Evolutionary conservation across 2,113 vertebrate genomes (phyloP).

Genomic region (human): GRCh38 chr5:82019001-82019500

Average conservation of each 20-base stretch:
- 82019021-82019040: not conserved
- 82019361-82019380: slow-evolving; percentile 70
- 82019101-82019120: slow-evolving; percentile 51
- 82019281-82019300: slow-evolving; percentile 74
- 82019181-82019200: slow-evolving; percentile 66
- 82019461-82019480: slow-evolving; percentile 67
- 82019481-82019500: slow-evolving; percentile 52
- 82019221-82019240: slow-evolving; percentile 66
- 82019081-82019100: slow-evolving; percentile 33
- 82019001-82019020: not conserved
- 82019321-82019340: slow-evolving; percentile 61
- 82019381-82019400: slow-evolving; percentile 42
- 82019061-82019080: slow-evolving; percentile 28
- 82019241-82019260: slow-evolving; percentile 67
- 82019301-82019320: slow-evolving; percentile 63
- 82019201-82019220: slow-evolving; percentile 65
- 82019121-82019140: slow-evolving; percentile 52
- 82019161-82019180: slow-evolving; percentile 7
- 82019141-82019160: slow-evolving; percentile 49
- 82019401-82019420: slow-evolving; percentile 66
- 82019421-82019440: slow-evolving; percentile 57
- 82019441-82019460: slow-evolving; percentile 56
- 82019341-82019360: slow-evolving; percentile 67
- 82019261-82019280: slow-evolving; percentile 63
- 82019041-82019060: slow-evolving; percentile 21